phyloP scores from a whole-genome alignment of 2,888 invertebrate genomes.

The Chromoteleia sp. region DNA sequence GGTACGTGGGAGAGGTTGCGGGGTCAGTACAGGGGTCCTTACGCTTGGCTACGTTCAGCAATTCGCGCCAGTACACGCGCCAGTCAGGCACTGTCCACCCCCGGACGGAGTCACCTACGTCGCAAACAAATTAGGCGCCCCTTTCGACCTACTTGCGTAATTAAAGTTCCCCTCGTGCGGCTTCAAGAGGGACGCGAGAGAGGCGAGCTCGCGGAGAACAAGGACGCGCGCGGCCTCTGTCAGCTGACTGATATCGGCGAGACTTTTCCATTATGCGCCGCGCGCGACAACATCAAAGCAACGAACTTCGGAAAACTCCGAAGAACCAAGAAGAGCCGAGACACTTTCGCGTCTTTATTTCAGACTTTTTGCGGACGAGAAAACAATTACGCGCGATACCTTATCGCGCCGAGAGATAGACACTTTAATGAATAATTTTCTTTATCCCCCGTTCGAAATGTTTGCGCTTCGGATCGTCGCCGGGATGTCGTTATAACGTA shows the following conservation, averaged over 20 bases:
- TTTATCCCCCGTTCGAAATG: slow-evolving; percentile 35
- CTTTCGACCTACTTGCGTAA: slow-evolving; percentile 83
- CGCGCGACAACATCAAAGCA: slow-evolving; percentile 50
- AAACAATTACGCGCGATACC: slow-evolving; percentile 50
- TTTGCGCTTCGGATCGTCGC: slow-evolving; percentile 23
- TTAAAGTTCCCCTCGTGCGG: slow-evolving; percentile 79
- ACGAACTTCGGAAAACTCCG: slow-evolving; percentile 39
- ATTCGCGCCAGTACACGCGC: too few species aligned
- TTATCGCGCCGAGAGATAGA: slow-evolving; percentile 45
- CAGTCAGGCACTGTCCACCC: slow-evolving; percentile 71
- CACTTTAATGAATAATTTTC: slow-evolving; percentile 50
- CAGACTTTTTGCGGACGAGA: slow-evolving; percentile 27
- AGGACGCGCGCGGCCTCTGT: slow-evolving; percentile 65
- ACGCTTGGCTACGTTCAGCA: too few species aligned
- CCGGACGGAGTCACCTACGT: slow-evolving; percentile 78
- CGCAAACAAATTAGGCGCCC: slow-evolving; percentile 83
- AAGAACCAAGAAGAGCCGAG: neutral
- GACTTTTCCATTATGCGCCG: slow-evolving; percentile 36
- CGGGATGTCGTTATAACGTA: slow-evolving; percentile 5
- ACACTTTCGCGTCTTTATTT: slow-evolving; percentile 4
- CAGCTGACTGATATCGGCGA: slow-evolving; percentile 71
- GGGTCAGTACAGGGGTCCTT: too few species aligned
- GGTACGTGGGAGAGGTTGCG: too few species aligned
- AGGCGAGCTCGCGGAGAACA: slow-evolving; percentile 71
- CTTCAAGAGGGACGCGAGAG: slow-evolving; percentile 74